phyloP scores from a whole-genome alignment of 2,888 invertebrate genomes.

The Diplazon laetatorius region DNA sequence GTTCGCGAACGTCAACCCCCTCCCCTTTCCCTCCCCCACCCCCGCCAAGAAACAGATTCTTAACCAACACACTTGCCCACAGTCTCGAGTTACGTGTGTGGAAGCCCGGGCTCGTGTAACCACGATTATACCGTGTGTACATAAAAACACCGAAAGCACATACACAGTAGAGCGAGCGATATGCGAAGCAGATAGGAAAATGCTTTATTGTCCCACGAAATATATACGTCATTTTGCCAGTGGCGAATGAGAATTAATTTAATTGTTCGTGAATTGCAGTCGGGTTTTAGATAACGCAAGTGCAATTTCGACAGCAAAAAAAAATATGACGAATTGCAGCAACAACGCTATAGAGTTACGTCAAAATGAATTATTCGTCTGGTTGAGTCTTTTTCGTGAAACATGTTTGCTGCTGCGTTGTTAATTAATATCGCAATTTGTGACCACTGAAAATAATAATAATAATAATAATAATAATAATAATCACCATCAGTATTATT shows the following conservation, averaged over 20 bases:
- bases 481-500: too few relatives aligned
- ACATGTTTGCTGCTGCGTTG: too few relatives aligned
- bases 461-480: too few relatives aligned
- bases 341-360: too few relatives aligned
- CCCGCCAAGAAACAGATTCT: constrained; percentile 6
- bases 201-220: constrained; percentile 2
- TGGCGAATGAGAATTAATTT: neutral
- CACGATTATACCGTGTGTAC: too few relatives aligned
- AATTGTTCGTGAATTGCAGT: constrained; percentile 6
- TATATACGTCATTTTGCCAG: neutral
- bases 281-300: neutral
- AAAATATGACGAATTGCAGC: neutral
- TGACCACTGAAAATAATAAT: too few relatives aligned
- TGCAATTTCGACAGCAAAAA: neutral
- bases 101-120: neutral
- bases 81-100: constrained; percentile 7
- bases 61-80: constrained; percentile 23
- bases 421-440: too few relatives aligned
- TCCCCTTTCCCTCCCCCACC: too few relatives aligned
- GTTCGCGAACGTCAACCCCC: constrained; percentile 31
- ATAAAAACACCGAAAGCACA: too few relatives aligned
- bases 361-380: too few relatives aligned
- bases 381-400: too few relatives aligned
- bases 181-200: neutral
- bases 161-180: too few relatives aligned